Percentiles rank a stretch among this genome's conserved stretches.
These are phyloP conservation scores for Mantis religiosa DNA, from an alignment of 2,888 invertebrate genomes.

Conservation along the genomic window DNA sequence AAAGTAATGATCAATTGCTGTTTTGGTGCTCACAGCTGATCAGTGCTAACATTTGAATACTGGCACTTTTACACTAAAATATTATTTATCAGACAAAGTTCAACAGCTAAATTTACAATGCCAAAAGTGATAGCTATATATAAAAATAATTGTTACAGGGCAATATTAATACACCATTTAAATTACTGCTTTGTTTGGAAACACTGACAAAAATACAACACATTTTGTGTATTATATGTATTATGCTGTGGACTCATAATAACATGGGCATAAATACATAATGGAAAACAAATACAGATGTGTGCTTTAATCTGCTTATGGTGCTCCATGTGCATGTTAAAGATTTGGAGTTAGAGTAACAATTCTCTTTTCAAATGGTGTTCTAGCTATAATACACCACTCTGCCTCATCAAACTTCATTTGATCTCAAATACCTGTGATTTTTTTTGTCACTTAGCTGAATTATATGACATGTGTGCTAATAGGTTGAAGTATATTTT, in stretches of 20 bases:
- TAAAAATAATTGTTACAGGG: background rate
- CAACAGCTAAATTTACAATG: background rate
- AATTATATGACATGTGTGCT: background rate
- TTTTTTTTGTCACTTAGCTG: background rate
- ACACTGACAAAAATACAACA: too few species aligned
- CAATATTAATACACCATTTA: background rate
- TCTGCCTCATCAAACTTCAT: background rate
- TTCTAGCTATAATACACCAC: background rate
- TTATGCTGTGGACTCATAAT: too few species aligned
- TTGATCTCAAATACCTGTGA: background rate
- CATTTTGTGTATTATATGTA: too few species aligned
- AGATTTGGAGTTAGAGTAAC: background rate
- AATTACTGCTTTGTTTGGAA: background rate
- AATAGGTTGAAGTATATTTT: background rate
- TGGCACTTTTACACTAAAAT: background rate
- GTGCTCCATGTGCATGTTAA: background rate
- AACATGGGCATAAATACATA: background rate
- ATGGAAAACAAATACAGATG: background rate
- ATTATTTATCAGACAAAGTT: background rate
- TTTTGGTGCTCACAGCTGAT: background rate
- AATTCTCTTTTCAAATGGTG: background rate
- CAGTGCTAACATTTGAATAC: background rate
- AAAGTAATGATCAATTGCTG: too few species aligned
- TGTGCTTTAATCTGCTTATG: background rate
- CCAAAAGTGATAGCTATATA: background rate